phyloP scores from a whole-genome alignment of 2,113 vertebrate genomes.

The Reinhardtius hippoglossoides region DNA sequence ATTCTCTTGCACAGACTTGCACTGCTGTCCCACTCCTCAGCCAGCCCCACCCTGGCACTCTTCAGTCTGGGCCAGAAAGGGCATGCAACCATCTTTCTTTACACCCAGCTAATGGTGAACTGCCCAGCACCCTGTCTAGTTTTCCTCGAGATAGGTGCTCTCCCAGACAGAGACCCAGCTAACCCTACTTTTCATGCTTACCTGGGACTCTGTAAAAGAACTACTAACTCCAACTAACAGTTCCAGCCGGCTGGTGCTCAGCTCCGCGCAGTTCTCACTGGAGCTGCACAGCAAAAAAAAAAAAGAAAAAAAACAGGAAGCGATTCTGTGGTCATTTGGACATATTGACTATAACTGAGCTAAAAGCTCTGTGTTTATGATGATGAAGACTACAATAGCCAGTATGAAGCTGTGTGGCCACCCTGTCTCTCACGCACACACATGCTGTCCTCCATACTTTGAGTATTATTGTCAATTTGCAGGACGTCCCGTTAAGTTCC shows the following conservation, averaged over 20 bases:
- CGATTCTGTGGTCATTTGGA: conserved; percentile 66
- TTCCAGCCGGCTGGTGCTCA: conserved; percentile 72
- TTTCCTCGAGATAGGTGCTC: conserved; percentile 50
- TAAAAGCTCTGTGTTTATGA: conserved; percentile 65
- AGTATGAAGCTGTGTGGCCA: conserved; percentile 73
- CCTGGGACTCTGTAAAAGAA: conserved; percentile 68
- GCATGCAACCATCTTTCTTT: conserved; percentile 60
- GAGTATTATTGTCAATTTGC: conserved; percentile 74
- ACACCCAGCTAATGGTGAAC: conserved; percentile 64
- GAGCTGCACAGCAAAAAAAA: conserved; percentile 47
- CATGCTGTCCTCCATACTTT: conserved; percentile 69
- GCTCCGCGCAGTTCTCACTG: conserved; percentile 49
- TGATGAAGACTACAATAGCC: conserved; percentile 71
- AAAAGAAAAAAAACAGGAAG: conserved; percentile 43
- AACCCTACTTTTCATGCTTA: conserved; percentile 71
- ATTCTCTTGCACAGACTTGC: conserved; percentile 57
- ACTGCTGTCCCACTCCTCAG: conserved; percentile 54
- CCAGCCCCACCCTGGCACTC: conserved; percentile 55
- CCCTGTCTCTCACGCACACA: conserved; percentile 61
- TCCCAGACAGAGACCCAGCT: conserved; percentile 69
- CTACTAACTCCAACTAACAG: conserved; percentile 80
- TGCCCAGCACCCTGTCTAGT: conserved; percentile 59
- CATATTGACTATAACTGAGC: conserved; percentile 62
- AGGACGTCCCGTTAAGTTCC: conserved; percentile 73
- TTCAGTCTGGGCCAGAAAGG: conserved; percentile 60